Base-by-base conservation (phyloP, 2,888 invertebrate species). In the Apamea monoglypha region DNA sequence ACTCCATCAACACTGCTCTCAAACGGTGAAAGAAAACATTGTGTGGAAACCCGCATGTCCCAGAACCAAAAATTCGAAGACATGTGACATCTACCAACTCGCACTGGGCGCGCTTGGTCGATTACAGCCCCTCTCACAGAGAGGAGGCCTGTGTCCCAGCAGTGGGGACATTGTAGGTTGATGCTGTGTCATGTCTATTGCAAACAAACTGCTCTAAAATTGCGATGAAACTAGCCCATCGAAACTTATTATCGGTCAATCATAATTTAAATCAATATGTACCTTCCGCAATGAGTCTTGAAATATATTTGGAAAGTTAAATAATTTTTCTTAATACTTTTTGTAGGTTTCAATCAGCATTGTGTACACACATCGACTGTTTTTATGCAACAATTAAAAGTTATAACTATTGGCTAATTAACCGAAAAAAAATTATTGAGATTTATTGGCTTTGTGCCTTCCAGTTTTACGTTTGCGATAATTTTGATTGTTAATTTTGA, bases 351-450 rank as follows among this genome's bases (percentile, higher is more conserved):
- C 44, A 63, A 74, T 32, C 6, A 12, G 25, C 40, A 53, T 59
- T 82, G 16, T 76, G 44, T 64, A 40, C 59, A 77, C n/a, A 76
- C 71, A 68, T 64, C n/a, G 14, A 77, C 64, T 59, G 40, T 64
- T 74, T 79, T 76, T 74, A 50, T 72, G 81, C 76, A 87, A 74
- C 81, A 66, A 74, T 72, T 61, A 85, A 75, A 80, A 73, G 63
- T 74, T 72, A 70, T 59, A 75, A 66, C 53, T n/a, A n/a, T 76
- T 79, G n/a, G 56, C 25, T 75, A 72, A 84, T 64, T 64, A 76
- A 68, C 64, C 50, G 71, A 85, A 84, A 87, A n/a, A n/a, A n/a
- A 50, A 85, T 77, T 73, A 80, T 53, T 25, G 21, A 53, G 66
- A 84, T 80, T 70, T 40, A 81, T 74, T 61, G 47, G 32, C 21